Conservation (phyloP, 1,140 invertebrate genomes). For the Calycopis cecrops region DNA sequence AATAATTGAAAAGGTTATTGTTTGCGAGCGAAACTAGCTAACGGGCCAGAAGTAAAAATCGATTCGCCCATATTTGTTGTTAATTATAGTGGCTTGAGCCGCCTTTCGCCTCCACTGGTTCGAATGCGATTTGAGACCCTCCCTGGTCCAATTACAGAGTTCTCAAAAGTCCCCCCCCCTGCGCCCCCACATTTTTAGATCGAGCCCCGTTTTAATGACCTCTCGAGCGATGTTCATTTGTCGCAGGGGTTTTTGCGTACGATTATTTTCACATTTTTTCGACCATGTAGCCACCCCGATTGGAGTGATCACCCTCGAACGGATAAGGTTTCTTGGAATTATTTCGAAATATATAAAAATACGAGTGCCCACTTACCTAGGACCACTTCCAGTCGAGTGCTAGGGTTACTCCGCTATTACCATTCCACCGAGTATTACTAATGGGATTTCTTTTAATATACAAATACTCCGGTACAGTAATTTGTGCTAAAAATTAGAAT, state of each 20-base stretch:
- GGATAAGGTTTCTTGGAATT: constrained; percentile 37
- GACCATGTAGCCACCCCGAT: constrained; percentile 35
- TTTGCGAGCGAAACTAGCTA: neutral
- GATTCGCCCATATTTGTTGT: constrained; percentile 72
- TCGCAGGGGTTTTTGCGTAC: constrained; percentile 66
- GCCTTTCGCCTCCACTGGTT: constrained; percentile 65
- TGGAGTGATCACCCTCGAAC: constrained; percentile 34
- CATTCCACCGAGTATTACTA: too few relatives aligned
- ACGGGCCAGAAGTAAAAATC: constrained; percentile 45
- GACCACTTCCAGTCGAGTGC: too few relatives aligned
- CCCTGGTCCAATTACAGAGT: constrained; percentile 71
- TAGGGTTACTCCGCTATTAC: neutral
- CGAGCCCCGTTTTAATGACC: constrained; percentile 71
- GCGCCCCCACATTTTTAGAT: constrained; percentile 63
- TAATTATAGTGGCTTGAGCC: constrained; percentile 69
- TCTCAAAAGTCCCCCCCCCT: constrained; percentile 56
- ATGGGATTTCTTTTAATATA: too few relatives aligned
- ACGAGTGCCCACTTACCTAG: neutral
- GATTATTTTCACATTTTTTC: constrained; percentile 64
- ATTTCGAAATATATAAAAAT: constrained; percentile 19
- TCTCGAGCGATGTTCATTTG: constrained; percentile 73
- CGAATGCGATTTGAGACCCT: constrained; percentile 72
- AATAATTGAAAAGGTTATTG: constrained; percentile 51
- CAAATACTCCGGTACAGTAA: too few relatives aligned
- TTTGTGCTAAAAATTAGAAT: too few relatives aligned